A percentile compares a stretch with the other conserved stretches of the same genome.
Conservation (phyloP, 92 coral and sea anemone genomes). For the Actinernus sp. region DNA sequence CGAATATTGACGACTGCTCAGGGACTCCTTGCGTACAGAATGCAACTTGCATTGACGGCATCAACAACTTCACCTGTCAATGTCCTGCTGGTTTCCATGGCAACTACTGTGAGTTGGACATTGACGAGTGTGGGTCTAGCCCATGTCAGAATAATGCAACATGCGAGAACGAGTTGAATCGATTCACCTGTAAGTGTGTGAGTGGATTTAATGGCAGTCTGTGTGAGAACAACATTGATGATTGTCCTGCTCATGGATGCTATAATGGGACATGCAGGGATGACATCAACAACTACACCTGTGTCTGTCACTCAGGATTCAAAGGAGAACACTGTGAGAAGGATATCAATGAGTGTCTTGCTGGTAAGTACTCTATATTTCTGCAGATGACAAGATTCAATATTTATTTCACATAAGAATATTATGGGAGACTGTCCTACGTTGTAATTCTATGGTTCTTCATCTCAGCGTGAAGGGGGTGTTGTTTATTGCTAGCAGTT, state of each 20-base stretch:
- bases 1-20: conserved; percentile 75
- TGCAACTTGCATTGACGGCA: conserved; percentile 72
- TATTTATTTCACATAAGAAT: no score
- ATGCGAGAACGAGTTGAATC: conserved; percentile 44
- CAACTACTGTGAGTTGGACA: conserved; percentile 67
- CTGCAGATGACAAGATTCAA: no score
- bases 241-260: conserved; percentile 76
- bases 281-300: conserved; percentile 53
- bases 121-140: conserved; percentile 62
- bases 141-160: conserved; percentile 67
- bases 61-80: conserved; percentile 66
- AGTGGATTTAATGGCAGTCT: conserved; percentile 76
- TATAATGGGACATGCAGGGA: conserved; percentile 75
- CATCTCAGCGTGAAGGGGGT: no score
- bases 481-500: no score
- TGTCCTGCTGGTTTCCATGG: conserved; percentile 74
- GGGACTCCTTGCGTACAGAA: conserved; percentile 60
- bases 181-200: conserved; percentile 70
- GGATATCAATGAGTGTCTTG: conserved; percentile 72
- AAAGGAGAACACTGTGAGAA: conserved; percentile 58
- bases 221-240: conserved; percentile 80
- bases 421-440: no score
- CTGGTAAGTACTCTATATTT: conserved; percentile 55
- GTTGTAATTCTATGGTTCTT: no score
- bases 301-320: conserved; percentile 65